A percentile compares a stretch with the other conserved stretches of the same genome.
These are phyloP conservation scores for Actinostola sp. DNA, from an alignment of 92 coral and sea anemone genomes.

Conservation along the genomic window DNA sequence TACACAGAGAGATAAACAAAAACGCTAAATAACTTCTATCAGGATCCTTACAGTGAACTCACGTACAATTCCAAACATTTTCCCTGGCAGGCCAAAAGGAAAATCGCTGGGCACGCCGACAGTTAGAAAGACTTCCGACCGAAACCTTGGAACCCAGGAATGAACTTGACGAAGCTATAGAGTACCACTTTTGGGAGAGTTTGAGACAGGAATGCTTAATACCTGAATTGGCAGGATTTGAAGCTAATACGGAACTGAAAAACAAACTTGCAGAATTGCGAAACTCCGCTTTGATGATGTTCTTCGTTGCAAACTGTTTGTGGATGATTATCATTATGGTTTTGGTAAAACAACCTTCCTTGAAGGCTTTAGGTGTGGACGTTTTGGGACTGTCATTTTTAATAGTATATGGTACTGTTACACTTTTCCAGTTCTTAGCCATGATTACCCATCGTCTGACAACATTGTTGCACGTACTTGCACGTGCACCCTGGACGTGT, in stretches of 20 bases:
- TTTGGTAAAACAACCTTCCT: slow-evolving; percentile 36
- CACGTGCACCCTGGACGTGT: slow-evolving; percentile 91
- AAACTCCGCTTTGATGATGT: slow-evolving; percentile 51
- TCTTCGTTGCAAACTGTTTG: slow-evolving; percentile 62
- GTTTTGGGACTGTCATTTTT: slow-evolving; percentile 82
- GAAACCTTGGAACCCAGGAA: slow-evolving; percentile 58
- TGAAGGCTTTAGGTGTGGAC: slow-evolving; percentile 67
- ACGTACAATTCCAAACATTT: no score
- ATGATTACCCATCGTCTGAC: slow-evolving; percentile 82
- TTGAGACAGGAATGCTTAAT: slow-evolving; percentile 74
- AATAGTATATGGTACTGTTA: slow-evolving; percentile 67
- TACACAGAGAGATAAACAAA: no score
- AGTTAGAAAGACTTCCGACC: slow-evolving; percentile 43
- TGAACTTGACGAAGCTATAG: slow-evolving; percentile 56
- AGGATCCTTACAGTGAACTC: no score
- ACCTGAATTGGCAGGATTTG: slow-evolving; percentile 87
- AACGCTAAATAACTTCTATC: no score
- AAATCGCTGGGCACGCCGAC: slow-evolving; percentile 72
- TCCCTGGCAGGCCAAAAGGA: slow-evolving; percentile 66
- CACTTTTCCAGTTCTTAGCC: slow-evolving; percentile 78
- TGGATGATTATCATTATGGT: slow-evolving; percentile 79
- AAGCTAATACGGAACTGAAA: slow-evolving; percentile 78
- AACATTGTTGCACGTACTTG: slow-evolving; percentile 78
- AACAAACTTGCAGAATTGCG: slow-evolving; percentile 90
- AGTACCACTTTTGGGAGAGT: slow-evolving; percentile 80